These are phyloP conservation scores for Dasypus novemcinctus DNA, from an alignment of 2,113 vertebrate species.

Conservation along the genomic window DNA sequence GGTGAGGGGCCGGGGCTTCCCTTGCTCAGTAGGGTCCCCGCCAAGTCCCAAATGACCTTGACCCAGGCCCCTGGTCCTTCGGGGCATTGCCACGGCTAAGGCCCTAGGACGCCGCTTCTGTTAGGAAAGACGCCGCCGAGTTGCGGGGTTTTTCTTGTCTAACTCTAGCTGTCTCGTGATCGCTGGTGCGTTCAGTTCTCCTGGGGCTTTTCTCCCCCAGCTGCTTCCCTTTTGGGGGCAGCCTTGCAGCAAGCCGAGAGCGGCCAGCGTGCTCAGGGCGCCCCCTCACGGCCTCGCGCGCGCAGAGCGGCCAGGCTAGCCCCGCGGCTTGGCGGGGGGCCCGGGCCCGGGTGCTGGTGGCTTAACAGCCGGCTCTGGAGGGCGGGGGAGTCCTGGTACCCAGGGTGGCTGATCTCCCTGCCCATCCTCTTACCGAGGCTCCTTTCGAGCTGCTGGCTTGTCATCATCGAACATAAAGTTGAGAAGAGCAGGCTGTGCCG, in stretches of 20 bases:
- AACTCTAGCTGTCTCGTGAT: not conserved
- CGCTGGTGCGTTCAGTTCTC: not conserved
- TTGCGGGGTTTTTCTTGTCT: not conserved
- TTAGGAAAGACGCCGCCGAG: not conserved
- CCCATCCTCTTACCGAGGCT: not conserved
- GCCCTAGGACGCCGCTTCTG: not conserved
- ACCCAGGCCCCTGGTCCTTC: not conserved
- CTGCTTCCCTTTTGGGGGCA: not conserved
- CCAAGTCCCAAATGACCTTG: not conserved
- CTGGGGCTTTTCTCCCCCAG: not conserved
- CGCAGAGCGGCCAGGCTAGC: not conserved
- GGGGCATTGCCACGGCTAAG: not conserved
- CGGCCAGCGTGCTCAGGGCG: not conserved
- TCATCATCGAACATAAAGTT: rapidly evolving
- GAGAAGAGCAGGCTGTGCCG: not conserved
- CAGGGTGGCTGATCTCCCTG: not conserved
- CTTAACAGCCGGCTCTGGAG: rapidly evolving
- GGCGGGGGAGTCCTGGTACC: not conserved
- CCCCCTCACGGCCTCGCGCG: slow-evolving; percentile 5
- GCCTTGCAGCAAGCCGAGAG: not conserved
- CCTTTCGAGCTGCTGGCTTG: not conserved
- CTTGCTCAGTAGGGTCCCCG: not conserved
- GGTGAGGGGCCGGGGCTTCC: not conserved
- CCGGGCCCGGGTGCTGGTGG: too few species aligned
- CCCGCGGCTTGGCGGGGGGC: not conserved